Conservation (phyloP, 2,888 invertebrate species). For the Pseudanteris insignis region DNA sequence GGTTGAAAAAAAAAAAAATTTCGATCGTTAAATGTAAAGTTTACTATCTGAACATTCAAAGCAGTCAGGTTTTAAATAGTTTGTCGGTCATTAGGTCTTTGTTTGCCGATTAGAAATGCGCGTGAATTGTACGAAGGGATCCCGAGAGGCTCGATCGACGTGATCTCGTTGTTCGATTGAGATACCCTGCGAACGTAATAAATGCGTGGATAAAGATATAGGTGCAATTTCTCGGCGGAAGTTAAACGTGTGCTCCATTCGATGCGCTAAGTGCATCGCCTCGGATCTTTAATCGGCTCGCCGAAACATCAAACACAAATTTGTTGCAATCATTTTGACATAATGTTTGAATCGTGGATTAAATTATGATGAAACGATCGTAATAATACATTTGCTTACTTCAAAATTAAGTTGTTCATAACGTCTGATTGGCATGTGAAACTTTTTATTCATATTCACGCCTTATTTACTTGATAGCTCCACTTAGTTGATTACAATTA, state of each 20-base stretch:
- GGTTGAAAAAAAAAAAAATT: too few relatives aligned
- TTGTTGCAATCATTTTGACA: constrained; percentile 31
- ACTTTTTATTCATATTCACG: too few relatives aligned
- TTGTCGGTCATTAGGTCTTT: too few relatives aligned
- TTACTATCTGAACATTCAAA: too few relatives aligned
- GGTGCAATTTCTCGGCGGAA: constrained; percentile 37
- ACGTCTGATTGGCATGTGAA: too few relatives aligned
- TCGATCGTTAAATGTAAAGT: too few relatives aligned
- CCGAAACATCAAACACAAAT: constrained; percentile 24
- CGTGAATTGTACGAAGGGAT: constrained; percentile 49
- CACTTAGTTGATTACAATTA: too few relatives aligned
- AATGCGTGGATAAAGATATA: constrained; percentile 33
- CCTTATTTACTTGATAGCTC: too few relatives aligned
- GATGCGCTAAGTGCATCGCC: constrained; percentile 30
- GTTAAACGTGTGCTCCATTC: constrained; percentile 41
- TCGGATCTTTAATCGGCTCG: constrained; percentile 26
- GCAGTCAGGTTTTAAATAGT: too few relatives aligned
- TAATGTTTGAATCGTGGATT: constrained; percentile 22
- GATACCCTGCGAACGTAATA: constrained; percentile 25
- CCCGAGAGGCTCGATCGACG: constrained; percentile 15
- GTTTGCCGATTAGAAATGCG: too few relatives aligned
- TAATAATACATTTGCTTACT: constrained; percentile 27
- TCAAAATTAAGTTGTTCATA: constrained; percentile 17
- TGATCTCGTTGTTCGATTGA: constrained; percentile 29
- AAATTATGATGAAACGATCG: constrained; percentile 27